These are phyloP conservation scores for Dendrolimus pini DNA, from an alignment of 2,888 invertebrate genomes.

Conservation along the genomic window DNA sequence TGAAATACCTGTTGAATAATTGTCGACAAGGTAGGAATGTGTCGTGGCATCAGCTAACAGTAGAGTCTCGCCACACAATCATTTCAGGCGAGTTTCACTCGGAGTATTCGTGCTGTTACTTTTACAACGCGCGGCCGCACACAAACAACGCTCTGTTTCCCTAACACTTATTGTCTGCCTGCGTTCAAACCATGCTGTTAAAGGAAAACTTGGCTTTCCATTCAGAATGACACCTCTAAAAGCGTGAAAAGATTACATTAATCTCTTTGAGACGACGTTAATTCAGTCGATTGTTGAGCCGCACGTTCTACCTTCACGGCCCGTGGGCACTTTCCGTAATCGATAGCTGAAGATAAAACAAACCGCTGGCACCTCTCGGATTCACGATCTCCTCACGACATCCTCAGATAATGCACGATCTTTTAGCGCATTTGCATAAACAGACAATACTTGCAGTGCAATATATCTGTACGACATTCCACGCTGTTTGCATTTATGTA, in stretches of 20 bases:
- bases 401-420: slow-evolving; percentile 13
- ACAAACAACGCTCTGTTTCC: slow-evolving; percentile 73
- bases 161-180: slow-evolving; percentile 63
- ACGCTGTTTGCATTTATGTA: background rate
- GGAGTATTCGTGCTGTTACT: slow-evolving; percentile 73
- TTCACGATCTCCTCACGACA: slow-evolving; percentile 11
- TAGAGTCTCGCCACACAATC: slow-evolving; percentile 47
- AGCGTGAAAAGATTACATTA: slow-evolving; percentile 11
- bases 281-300: slow-evolving; percentile 4
- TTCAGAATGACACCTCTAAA: slow-evolving; percentile 27
- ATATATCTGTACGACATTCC: background rate
- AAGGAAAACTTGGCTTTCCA: slow-evolving; percentile 67
- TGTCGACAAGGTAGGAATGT: slow-evolving; percentile 52
- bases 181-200: slow-evolving; percentile 33
- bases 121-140: slow-evolving; percentile 73
- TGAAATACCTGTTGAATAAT: slow-evolving; percentile 41
- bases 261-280: slow-evolving; percentile 3
- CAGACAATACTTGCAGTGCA: background rate
- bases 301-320: background rate
- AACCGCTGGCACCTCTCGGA: slow-evolving; percentile 7
- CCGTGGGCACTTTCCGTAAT: slow-evolving; percentile 3
- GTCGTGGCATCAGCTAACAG: slow-evolving; percentile 35
- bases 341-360: slow-evolving; percentile 10
- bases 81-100: slow-evolving; percentile 72
- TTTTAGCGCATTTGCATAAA: slow-evolving; percentile 10